Evolutionary conservation across 1,140 invertebrate genomes (phyloP).

Genomic region (Aradophagus sp.): DNA sequence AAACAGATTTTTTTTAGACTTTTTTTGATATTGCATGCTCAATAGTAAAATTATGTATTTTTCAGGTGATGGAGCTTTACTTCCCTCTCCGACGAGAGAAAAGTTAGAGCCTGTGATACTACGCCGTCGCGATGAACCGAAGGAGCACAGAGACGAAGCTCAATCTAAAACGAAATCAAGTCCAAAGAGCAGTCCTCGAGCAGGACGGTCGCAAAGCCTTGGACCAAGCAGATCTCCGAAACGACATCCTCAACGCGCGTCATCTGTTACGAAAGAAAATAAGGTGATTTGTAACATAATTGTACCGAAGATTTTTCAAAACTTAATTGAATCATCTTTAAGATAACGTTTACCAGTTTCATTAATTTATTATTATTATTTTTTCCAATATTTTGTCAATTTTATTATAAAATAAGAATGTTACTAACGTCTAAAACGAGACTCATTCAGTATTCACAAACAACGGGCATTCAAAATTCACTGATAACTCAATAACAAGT

Average conservation of each 20-base stretch:
- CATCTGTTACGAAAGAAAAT: slow-evolving; percentile 77
- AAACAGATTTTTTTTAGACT: no score
- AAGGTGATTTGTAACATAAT: no score
- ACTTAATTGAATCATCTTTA: no score
- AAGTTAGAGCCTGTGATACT: slow-evolving; percentile 82
- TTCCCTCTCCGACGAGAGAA: slow-evolving; percentile 82
- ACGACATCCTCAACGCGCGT: slow-evolving; percentile 77
- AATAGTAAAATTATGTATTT: slow-evolving; percentile 1
- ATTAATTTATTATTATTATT: no score
- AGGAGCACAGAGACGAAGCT: slow-evolving; percentile 66
- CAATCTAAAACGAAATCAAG: slow-evolving; percentile 77
- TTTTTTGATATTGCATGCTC: no score
- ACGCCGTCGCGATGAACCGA: slow-evolving; percentile 78
- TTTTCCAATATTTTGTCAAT: neutral
- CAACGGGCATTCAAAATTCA: slow-evolving; percentile 4
- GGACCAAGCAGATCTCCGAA: slow-evolving; percentile 83
- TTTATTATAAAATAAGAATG: no score
- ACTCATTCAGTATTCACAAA: no score
- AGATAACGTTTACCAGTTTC: no score
- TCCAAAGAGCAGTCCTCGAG: slow-evolving; percentile 78
- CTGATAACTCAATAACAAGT: slow-evolving; percentile 16
- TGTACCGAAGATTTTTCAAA: no score
- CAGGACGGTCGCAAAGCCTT: slow-evolving; percentile 82
- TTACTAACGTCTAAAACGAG: no score
- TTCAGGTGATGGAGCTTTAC: slow-evolving; percentile 45